Evolutionary conservation across 1,140 invertebrate genomes (phyloP).

Genomic region (Melitaea cinxia): DNA sequence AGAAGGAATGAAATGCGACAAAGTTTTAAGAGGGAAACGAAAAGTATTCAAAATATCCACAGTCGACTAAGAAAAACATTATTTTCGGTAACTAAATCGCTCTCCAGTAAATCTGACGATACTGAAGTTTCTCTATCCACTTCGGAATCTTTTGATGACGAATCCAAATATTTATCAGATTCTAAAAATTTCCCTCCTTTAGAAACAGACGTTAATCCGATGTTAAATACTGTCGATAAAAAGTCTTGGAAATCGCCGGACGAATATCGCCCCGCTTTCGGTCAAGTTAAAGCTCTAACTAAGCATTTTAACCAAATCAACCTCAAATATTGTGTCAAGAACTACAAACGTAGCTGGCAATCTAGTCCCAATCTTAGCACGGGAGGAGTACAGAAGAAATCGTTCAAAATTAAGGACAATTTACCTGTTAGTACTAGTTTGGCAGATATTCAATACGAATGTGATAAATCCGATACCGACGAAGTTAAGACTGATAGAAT

Average conservation of each 20-base stretch:
- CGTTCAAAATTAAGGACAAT: slow-evolving; percentile 45
- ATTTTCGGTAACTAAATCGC: slow-evolving; percentile 60
- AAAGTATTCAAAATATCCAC: slow-evolving; percentile 58
- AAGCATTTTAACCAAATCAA: slow-evolving; percentile 83
- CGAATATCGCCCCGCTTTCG: slow-evolving; percentile 83
- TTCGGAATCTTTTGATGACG: slow-evolving; percentile 62
- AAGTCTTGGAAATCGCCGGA: slow-evolving; percentile 85
- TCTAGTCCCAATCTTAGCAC: slow-evolving; percentile 76
- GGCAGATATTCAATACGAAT: slow-evolving; percentile 67
- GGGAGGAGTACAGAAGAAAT: slow-evolving; percentile 41
- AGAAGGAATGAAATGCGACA: slow-evolving; percentile 57
- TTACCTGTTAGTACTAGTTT: slow-evolving; percentile 66
- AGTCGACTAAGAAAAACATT: slow-evolving; percentile 61
- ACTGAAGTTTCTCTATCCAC: slow-evolving; percentile 65
- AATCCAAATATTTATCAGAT: slow-evolving; percentile 38
- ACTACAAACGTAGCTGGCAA: slow-evolving; percentile 75
- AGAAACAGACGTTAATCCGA: slow-evolving; percentile 43
- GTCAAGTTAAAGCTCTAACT: slow-evolving; percentile 84
- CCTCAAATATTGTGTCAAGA: slow-evolving; percentile 71
- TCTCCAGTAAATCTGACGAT: slow-evolving; percentile 68
- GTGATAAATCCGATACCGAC: slow-evolving; percentile 57
- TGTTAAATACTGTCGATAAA: slow-evolving; percentile 70
- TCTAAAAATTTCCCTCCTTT: slow-evolving; percentile 35
- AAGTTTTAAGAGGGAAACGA: slow-evolving; percentile 55
- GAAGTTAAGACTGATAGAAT: slow-evolving; percentile 65